Percentiles rank a stretch among this genome's conserved stretches.
These are phyloP conservation scores for Benthochromis sp. DNA, from an alignment of 2,113 vertebrate genomes.

Conservation along the genomic window DNA sequence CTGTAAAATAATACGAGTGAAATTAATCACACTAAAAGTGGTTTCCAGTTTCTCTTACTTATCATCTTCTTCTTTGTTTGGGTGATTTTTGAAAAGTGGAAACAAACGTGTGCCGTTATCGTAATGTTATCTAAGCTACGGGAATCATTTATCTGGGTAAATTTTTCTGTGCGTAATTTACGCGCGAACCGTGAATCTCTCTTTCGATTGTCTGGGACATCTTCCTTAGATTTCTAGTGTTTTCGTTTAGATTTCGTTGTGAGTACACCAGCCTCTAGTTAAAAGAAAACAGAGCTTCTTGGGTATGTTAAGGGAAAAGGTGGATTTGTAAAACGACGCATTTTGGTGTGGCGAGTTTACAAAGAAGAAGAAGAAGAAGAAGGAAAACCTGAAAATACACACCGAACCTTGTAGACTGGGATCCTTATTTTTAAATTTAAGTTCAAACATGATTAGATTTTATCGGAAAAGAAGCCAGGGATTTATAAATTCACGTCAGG, in stretches of 20 bases:
- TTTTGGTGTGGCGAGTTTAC: not conserved
- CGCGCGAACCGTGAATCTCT: not conserved
- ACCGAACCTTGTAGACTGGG: not conserved
- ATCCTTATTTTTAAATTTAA: not conserved
- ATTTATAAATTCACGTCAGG: not conserved
- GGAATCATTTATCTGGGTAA: not conserved
- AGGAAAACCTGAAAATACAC: not conserved
- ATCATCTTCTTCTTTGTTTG: not conserved
- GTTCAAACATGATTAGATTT: not conserved
- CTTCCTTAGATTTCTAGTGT: not conserved
- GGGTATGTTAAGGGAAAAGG: not conserved
- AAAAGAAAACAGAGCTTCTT: not conserved
- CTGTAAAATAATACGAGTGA: not conserved
- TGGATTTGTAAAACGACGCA: not conserved
- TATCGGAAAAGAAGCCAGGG: not conserved
- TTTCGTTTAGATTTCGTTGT: not conserved
- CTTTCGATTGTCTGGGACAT: not conserved
- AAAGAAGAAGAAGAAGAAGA: not conserved
- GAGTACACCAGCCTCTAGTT: not conserved
- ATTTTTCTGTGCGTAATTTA: constrained; percentile 23
- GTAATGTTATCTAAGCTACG: not conserved
- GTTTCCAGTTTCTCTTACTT: not conserved
- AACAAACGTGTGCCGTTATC: not conserved
- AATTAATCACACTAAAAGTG: not conserved
- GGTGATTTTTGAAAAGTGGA: not conserved